Evolutionary conservation across 1,140 invertebrate genomes (phyloP).

Genomic region (Branchinecta lynchi): DNA sequence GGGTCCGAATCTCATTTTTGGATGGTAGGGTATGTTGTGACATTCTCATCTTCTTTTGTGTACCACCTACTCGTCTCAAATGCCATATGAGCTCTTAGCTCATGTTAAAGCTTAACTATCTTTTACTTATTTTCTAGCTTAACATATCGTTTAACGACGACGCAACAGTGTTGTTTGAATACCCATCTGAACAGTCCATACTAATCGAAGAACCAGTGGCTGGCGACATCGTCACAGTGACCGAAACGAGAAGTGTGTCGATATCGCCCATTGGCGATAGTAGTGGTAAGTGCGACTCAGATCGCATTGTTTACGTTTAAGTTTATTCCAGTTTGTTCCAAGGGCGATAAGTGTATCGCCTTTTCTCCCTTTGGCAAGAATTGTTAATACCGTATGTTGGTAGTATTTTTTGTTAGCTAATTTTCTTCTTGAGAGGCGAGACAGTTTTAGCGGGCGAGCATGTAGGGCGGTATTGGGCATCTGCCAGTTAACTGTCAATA

Average conservation of each 20-base stretch:
- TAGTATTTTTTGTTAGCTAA: not conserved
- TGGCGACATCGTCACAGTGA: slow-evolving; percentile 13
- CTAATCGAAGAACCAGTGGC: slow-evolving; percentile 32
- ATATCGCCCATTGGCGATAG: not conserved
- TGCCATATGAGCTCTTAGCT: too few relatives aligned
- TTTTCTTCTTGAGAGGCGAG: not conserved
- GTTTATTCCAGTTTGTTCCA: not conserved
- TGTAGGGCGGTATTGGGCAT: too few relatives aligned
- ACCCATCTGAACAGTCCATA: slow-evolving; percentile 63
- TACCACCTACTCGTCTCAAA: too few relatives aligned
- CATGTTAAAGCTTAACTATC: too few relatives aligned
- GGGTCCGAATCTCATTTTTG: too few relatives aligned
- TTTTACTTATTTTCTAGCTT: slow-evolving; percentile 40
- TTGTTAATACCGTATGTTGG: not conserved
- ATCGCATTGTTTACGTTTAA: not conserved
- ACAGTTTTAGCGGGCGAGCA: not conserved
- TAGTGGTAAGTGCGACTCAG: not conserved
- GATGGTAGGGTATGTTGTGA: too few relatives aligned
- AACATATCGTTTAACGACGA: slow-evolving; percentile 69
- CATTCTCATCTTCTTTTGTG: too few relatives aligned
- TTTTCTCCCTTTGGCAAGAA: not conserved
- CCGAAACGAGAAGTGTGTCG: not conserved
- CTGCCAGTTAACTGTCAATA: too few relatives aligned
- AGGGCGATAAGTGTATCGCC: not conserved
- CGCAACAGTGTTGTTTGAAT: slow-evolving; percentile 63